A percentile compares a stretch with the other conserved stretches of the same genome.
phyloP scores from a whole-genome alignment of 2,797 vertebrate species.

The Poecilia picta region DNA sequence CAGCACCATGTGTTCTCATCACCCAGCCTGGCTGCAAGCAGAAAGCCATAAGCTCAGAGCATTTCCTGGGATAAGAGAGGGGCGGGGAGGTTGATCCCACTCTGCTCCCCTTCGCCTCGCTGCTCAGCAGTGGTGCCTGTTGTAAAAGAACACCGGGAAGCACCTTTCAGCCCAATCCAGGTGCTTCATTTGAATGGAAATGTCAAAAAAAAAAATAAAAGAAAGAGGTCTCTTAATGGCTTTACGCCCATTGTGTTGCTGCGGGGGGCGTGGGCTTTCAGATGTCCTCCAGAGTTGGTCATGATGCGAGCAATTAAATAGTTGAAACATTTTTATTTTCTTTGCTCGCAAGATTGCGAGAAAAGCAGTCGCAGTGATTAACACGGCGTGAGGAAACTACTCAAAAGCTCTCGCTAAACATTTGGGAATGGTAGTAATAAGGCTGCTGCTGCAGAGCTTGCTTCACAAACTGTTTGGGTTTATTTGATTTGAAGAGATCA shows the following conservation, averaged over 20 bases:
- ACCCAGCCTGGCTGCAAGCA: constrained; percentile 49
- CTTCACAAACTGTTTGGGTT: constrained; percentile 39
- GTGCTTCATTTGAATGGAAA: constrained; percentile 72
- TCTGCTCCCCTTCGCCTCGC: constrained; percentile 41
- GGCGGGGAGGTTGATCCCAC: constrained; percentile 47
- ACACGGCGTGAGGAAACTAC: background rate
- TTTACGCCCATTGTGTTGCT: constrained; percentile 50
- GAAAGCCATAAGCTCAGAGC: constrained; percentile 28
- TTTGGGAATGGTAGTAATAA: constrained; percentile 44
- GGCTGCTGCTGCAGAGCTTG: constrained; percentile 36
- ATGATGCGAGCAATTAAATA: constrained; percentile 49
- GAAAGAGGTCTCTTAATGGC: constrained; percentile 47
- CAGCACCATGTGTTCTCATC: constrained; percentile 54
- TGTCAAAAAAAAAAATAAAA: background rate
- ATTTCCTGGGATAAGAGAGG: constrained; percentile 25
- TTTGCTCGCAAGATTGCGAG: constrained; percentile 51
- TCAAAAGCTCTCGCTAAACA: constrained; percentile 25
- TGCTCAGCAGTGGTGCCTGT: constrained; percentile 58
- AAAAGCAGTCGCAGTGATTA: background rate
- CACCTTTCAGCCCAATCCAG: constrained; percentile 72
- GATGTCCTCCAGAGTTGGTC: constrained; percentile 38
- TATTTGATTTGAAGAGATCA: constrained; percentile 48
- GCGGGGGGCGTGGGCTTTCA: constrained; percentile 48
- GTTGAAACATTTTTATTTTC: constrained; percentile 50
- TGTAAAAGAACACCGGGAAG: constrained; percentile 66